Base-by-base conservation (phyloP, 1,140 invertebrate species). In the Centruroides sculpturatus region DNA sequence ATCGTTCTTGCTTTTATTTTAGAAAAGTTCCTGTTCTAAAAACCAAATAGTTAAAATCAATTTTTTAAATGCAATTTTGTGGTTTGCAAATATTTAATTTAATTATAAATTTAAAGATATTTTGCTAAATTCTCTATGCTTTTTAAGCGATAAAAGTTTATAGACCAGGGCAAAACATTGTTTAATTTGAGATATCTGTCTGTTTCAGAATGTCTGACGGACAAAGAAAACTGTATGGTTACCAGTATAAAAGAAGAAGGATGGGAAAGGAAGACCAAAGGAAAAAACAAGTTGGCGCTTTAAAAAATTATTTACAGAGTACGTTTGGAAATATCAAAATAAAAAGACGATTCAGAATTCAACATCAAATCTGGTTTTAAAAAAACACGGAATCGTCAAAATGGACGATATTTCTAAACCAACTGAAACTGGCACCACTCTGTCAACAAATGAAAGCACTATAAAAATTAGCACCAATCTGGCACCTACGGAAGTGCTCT, bases 241-340 rank as follows among this genome's bases (percentile, higher is more conserved):
- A n/a, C 48, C 48, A 59, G 49, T 59, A 51, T 36, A 59, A 59
- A 59, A 59, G 35, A 59, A 35, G 48, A 59, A 59, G 50, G 41
- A n/a, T 59, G 47, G 50, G 52, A 59, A 59, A 59, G 50, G 47
- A 59, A 53, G 50, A 34, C 46, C 7, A 59, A 53, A 52, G 47
- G 47, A 23, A 59, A 59, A 59, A 52, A 59, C 49, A 53, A 34
- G 35, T n/a, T 59, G 50, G 50, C 13, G 41, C n/a, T 51, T 48
- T 52, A 48, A 49, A 49, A 4, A 59, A 48, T 59, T 59, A 52
- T 52, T 9, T 59, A 4, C 48, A 59, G 48, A 48, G 50, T 49
- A 56, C 23, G 35, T 12, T 3, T 12, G 35, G 55, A 8, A 49
- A 13, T n/a, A 13, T 3, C 13, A 48, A 57, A 47, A 57, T 47